Evolutionary conservation across 2,888 invertebrate species (phyloP).

Genomic region (Agonopterix alstromeriana): DNA sequence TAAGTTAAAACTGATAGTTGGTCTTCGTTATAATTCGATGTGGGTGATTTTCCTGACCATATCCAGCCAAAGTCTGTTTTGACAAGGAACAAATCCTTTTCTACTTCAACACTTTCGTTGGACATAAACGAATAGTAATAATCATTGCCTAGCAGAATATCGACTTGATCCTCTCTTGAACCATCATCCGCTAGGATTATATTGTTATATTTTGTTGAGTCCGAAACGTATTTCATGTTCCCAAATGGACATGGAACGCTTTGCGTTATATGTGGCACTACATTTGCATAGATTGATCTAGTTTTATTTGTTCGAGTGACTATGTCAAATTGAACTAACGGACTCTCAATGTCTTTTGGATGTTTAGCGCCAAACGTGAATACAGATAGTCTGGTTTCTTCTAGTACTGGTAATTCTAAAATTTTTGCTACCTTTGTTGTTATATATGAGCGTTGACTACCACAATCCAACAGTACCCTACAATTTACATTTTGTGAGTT

Average conservation of each 20-base stretch:
- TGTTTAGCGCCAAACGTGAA: conserved; percentile 4
- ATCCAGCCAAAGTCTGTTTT: conserved; percentile 17
- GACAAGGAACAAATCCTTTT: conserved; percentile 12
- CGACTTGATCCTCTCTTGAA: conserved; percentile 6
- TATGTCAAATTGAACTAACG: conserved; percentile 6
- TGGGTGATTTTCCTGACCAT: conserved; percentile 5
- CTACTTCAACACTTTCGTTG: conserved; percentile 7
- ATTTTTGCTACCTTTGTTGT: not conserved
- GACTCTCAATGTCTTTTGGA: conserved; percentile 2
- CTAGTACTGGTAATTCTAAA: not conserved
- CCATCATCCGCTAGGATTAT: conserved; percentile 12
- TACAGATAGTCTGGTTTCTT: conserved; percentile 1
- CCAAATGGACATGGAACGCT: conserved; percentile 13
- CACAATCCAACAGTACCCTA: conserved; percentile 5
- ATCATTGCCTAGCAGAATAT: conserved; percentile 16
- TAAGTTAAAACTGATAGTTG: not conserved
- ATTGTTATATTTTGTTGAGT: not conserved
- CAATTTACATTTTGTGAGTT: too few relatives aligned
- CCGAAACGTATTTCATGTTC: conserved; percentile 3
- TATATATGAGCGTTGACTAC: conserved; percentile 6
- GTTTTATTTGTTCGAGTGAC: conserved; percentile 9
- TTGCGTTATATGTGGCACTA: not conserved
- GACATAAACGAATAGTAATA: conserved; percentile 14
- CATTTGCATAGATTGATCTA: not conserved
- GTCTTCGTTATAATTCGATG: not conserved